phyloP scores from a whole-genome alignment of 1,140 invertebrate genomes.

The Temnothorax longispinosus region DNA sequence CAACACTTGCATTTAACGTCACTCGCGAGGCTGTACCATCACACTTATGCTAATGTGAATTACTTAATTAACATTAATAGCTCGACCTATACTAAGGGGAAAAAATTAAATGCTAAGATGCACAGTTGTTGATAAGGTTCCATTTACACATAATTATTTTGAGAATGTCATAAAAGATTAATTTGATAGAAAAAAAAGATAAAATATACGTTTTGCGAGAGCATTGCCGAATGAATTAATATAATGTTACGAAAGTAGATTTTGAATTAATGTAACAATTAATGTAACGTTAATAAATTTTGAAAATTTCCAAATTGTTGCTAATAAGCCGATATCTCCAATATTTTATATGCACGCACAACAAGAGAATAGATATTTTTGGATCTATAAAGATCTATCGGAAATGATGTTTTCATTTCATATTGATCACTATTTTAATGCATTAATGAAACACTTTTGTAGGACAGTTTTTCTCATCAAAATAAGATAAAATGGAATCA shows the following conservation, averaged over 20 bases:
- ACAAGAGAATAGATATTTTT: neutral
- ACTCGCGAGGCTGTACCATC: slow-evolving; percentile 30
- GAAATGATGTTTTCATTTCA: neutral
- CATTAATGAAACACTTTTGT: neutral
- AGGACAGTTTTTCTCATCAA: neutral
- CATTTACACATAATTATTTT: neutral
- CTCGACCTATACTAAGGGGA: neutral
- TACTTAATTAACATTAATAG: slow-evolving; percentile 25
- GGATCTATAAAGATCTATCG: neutral
- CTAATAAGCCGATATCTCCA: neutral
- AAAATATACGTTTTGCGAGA: no score
- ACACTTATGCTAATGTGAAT: slow-evolving; percentile 6
- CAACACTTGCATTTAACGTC: neutral
- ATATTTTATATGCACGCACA: neutral
- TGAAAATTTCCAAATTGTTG: neutral
- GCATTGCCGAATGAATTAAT: neutral
- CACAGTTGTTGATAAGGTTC: neutral
- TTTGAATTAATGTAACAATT: neutral
- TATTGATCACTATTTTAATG: neutral
- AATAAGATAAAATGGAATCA: neutral
- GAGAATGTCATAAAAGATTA: neutral
- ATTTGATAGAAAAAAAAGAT: neutral
- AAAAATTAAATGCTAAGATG: neutral
- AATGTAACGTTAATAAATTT: neutral
- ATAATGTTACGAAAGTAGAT: neutral